Conservation (phyloP, 1,140 invertebrate genomes). For the Atta colombica region DNA sequence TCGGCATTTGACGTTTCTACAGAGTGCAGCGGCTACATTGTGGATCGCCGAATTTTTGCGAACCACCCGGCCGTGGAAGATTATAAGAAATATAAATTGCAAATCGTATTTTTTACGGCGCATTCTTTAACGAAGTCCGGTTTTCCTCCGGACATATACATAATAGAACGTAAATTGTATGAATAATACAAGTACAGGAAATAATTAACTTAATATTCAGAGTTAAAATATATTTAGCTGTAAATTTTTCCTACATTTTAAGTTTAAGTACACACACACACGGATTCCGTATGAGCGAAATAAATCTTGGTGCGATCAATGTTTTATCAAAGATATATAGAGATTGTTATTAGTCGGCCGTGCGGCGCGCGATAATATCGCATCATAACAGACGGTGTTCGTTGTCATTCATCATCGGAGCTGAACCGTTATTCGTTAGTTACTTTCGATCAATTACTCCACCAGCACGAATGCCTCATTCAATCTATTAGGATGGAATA, state of each 20-base stretch:
- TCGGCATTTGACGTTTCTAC: slow-evolving; percentile 70
- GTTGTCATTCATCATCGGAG: slow-evolving; percentile 50
- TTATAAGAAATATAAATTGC: slow-evolving; percentile 24
- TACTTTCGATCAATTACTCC: slow-evolving; percentile 56
- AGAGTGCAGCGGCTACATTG: neutral
- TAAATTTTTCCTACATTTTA: neutral
- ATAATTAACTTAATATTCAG: slow-evolving; percentile 17
- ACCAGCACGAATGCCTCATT: slow-evolving; percentile 12
- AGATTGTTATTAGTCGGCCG: slow-evolving; percentile 39
- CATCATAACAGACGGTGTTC: slow-evolving; percentile 34
- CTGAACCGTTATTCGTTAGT: slow-evolving; percentile 41
- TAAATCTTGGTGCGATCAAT: slow-evolving; percentile 30
- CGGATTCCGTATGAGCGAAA: neutral
- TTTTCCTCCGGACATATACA: slow-evolving; percentile 1
- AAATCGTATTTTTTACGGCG: neutral
- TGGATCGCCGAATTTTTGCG: slow-evolving; percentile 42
- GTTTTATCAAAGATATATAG: slow-evolving; percentile 50
- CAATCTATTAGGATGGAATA: slow-evolving; percentile 35
- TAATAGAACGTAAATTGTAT: slow-evolving; percentile 23
- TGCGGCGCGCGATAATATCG: slow-evolving; percentile 26
- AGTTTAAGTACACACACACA: neutral
- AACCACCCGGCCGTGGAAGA: neutral
- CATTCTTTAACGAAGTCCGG: neutral
- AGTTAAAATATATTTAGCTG: slow-evolving; percentile 31
- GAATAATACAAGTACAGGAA: neutral